Base-by-base conservation (phyloP, 2,888 invertebrate genomes). In the Phaonia tiefii region DNA sequence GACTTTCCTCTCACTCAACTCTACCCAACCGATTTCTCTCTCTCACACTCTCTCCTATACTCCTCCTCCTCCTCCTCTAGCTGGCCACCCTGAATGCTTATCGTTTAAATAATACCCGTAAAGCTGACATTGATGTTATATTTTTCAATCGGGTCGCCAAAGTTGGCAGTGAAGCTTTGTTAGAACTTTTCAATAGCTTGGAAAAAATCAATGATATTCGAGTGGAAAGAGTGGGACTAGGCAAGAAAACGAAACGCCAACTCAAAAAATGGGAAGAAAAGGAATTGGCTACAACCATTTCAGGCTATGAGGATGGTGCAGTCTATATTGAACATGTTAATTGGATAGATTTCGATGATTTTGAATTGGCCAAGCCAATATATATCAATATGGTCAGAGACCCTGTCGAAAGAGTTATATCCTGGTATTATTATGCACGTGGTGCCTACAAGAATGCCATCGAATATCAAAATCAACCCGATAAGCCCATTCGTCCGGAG, bases 111-210 rank as follows among this genome's bases (percentile, higher is more conserved):
- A 97, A 97, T 88, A 97, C 97, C 0, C 93, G 93, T 25, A 92
- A 94, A 67, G 94, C 96, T 0, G 93, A 93, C 72, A 92, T 93
- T 25, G 94, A 96, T 54, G 92, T 96, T 15, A 89, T 97, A 56
- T 96, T 97, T 91, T 97, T 97, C 91, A 97, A 97, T 91, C 92
- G 97, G 11, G 97, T 96, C 66, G 97, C 97, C n/a, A 97, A 97
- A 91, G 97, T 97, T 63, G 97, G 97, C 79, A 96, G 96, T 73
- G 96, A 97, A 91, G 95, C 96, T 2, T 93, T 97, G 88, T 95
- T 97, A 95, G 96, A 97, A 88, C 83, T 90, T 0, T 83, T 89
- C 20, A 77, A 73, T 1, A 73, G 84, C 1, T 58, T 89, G 56
- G 85, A 83, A 37, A 75, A 75, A 5, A 77, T 86, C 3, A 86